These are phyloP conservation scores for Boulengeromyrus knoepffleri DNA, from an alignment of 2,113 vertebrate genomes.

Conservation along the genomic window DNA sequence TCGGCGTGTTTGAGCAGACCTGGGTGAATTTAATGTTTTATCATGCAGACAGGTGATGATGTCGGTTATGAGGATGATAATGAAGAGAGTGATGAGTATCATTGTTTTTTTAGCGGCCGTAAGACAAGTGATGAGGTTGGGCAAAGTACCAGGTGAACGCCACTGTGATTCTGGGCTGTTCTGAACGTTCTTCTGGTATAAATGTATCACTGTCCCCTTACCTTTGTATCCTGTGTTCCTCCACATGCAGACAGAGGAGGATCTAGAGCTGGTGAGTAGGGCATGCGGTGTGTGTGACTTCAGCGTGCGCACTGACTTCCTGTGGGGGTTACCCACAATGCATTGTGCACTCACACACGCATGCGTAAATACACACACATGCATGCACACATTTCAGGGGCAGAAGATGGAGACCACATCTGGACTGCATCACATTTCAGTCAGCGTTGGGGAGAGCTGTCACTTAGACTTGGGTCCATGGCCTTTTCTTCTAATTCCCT, in stretches of 20 bases:
- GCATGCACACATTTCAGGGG: neutral
- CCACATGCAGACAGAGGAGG: slow-evolving; percentile 81
- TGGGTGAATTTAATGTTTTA: neutral
- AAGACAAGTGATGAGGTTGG: neutral
- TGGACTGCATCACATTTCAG: neutral
- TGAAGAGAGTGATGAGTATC: neutral
- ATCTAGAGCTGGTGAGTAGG: slow-evolving; percentile 94
- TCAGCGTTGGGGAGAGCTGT: neutral
- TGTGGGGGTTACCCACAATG: neutral
- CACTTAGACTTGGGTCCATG: neutral
- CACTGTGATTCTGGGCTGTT: neutral
- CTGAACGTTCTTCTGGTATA: neutral
- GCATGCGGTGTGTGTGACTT: slow-evolving; percentile 41
- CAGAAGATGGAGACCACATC: neutral
- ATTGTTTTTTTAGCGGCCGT: neutral
- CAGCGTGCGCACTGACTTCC: slow-evolving; percentile 19
- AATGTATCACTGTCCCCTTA: slow-evolving; percentile 6
- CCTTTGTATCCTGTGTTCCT: slow-evolving; percentile 26
- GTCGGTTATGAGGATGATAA: neutral
- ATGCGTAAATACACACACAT: neutral
- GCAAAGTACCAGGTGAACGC: neutral
- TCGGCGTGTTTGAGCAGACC: neutral
- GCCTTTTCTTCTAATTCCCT: neutral
- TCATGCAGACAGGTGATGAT: neutral
- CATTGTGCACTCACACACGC: neutral